phyloP scores from a whole-genome alignment of 2,797 vertebrate species.

The Bradypus variegatus region DNA sequence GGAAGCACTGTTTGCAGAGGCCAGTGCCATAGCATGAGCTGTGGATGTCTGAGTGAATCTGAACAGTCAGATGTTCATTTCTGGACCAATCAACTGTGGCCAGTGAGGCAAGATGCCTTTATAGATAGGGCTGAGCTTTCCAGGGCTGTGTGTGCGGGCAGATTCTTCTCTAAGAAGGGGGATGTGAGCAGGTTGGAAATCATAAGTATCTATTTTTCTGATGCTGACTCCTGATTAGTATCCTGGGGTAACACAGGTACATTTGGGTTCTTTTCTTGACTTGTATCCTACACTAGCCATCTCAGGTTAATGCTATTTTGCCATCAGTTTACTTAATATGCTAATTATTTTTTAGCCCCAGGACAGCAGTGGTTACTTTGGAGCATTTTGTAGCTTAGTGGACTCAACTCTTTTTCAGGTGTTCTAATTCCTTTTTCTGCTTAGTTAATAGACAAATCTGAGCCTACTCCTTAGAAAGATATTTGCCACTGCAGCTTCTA shows the following conservation, averaged over 20 bases:
- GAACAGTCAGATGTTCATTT: not conserved
- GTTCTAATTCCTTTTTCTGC: not conserved
- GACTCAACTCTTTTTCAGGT: not conserved
- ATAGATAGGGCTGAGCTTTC: not conserved
- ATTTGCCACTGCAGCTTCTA: conserved; percentile 5
- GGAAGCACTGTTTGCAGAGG: not conserved
- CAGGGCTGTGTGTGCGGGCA: not conserved
- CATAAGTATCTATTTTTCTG: not conserved
- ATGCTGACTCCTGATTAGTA: not conserved
- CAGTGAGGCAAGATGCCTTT: not conserved
- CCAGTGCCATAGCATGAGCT: not conserved
- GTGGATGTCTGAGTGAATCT: not conserved
- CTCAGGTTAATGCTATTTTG: not conserved
- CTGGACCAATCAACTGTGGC: not conserved
- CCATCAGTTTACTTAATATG: too few species aligned
- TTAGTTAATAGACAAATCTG: not conserved
- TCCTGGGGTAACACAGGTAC: not conserved
- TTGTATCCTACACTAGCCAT: not conserved
- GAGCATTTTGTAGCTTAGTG: not conserved
- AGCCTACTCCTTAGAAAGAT: not conserved
- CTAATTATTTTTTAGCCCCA: not conserved
- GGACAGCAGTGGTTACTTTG: not conserved
- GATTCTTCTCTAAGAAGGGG: not conserved
- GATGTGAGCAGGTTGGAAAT: not conserved
- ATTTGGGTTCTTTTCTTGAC: not conserved